Evolutionary conservation across 2,888 invertebrate genomes (phyloP), one percentile per base, ranked within the genome.

Genomic region (Stratiomys singularior): DNA sequence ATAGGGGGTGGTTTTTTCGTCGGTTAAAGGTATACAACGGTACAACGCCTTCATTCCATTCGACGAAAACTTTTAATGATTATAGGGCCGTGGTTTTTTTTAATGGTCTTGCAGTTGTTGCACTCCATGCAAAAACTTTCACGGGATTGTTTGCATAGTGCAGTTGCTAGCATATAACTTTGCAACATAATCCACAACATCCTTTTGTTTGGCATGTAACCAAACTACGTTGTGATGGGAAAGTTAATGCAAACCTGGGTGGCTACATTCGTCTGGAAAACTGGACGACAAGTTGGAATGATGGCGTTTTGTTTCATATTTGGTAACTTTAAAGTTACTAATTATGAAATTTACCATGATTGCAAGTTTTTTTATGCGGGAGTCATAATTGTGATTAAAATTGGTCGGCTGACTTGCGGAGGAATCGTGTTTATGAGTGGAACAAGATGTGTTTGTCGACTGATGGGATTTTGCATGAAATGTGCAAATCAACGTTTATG

Each of bases 51-150:
- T 27, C 56, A 72, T 47, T 52, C 52, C 60, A 72, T 30, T 30
- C 28, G 18, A 23, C 18, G 37, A 78, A 78, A 78, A 78, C 69
- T 78, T 78, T 78, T 78, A 78, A 78, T 78, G 78, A 78, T 78
- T 76, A 71, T 76, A 69, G 78, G 76, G 58, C 69, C 69, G 76
- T 71, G 64, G 76, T 60, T 76, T 76, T n/a, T n/a, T 78, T 76
- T 76, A 78, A 76, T 78, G 78, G 76, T 71, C 76, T 78, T 78
- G 23, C 76, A 69, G 78, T 78, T 58, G 74, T 78, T 58, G 74
- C 74, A 60, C 27, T 37, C 52, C 58, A 37, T 74, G 58, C 37
- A 23, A 3, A 60, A 60, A 74, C 37, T 74, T 74, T 60, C 44
- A 30, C 58, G 37, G 37, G 69, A 37, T 69, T 30, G 69, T 69